Evolutionary conservation across 2,888 invertebrate genomes (phyloP).

Genomic region (Eristalis pertinax): DNA sequence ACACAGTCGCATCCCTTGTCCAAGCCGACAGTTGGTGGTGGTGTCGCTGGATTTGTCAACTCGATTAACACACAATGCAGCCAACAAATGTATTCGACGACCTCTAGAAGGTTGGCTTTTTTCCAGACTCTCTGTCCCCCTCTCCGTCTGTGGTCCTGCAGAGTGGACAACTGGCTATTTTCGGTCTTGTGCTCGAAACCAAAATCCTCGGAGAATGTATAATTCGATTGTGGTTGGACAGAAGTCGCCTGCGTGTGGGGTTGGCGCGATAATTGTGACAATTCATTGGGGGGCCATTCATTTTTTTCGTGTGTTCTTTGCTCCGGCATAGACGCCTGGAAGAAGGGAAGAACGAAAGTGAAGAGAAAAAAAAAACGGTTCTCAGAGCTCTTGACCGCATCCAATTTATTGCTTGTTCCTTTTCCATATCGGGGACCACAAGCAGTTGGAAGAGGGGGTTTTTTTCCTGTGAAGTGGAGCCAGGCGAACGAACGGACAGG

Average conservation of each 20-base stretch:
- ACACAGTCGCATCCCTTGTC: slow-evolving; percentile 11
- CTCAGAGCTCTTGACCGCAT: slow-evolving; percentile 56
- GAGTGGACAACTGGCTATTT: no score
- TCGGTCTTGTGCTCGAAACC: background rate
- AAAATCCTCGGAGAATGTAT: background rate
- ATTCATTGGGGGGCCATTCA: slow-evolving; percentile 42
- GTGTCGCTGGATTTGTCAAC: slow-evolving; percentile 51
- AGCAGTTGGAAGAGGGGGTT: slow-evolving; percentile 15
- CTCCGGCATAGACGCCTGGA: background rate
- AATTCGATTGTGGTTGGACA: slow-evolving; percentile 49
- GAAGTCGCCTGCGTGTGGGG: background rate
- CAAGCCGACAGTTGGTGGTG: background rate
- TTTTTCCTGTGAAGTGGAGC: background rate
- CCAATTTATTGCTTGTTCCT: slow-evolving; percentile 57
- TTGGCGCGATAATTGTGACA: slow-evolving; percentile 62
- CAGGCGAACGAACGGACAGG: background rate
- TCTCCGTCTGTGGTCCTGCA: background rate
- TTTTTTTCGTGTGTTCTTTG: background rate
- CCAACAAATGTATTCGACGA: slow-evolving; percentile 54
- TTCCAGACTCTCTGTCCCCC: background rate
- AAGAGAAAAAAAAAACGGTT: background rate
- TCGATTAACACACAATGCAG: slow-evolving; percentile 61
- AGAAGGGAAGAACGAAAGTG: background rate
- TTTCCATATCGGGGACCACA: slow-evolving; percentile 27
- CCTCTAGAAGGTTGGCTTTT: slow-evolving; percentile 58